Percentiles rank a stretch among this genome's conserved stretches.
Evolutionary conservation across 1,140 invertebrate genomes (phyloP).

Genomic region (Hyles vespertilio): DNA sequence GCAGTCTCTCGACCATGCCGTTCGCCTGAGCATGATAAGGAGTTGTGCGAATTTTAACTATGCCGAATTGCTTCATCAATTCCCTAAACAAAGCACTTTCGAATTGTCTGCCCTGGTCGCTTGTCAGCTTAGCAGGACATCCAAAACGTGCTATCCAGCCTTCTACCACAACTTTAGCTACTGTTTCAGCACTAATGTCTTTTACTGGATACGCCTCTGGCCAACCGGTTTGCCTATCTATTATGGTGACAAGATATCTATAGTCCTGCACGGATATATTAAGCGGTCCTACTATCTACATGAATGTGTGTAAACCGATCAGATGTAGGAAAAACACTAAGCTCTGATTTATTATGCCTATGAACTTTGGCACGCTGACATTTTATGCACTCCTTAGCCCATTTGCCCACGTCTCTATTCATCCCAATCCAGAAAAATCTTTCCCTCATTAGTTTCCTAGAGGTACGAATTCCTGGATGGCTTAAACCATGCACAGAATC

Average conservation of each 20-base stretch:
- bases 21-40: slow-evolving; percentile 10
- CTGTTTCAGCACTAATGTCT: slow-evolving; percentile 46
- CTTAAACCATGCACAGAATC: slow-evolving; percentile 16
- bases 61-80: background rate
- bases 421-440: slow-evolving; percentile 19
- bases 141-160: slow-evolving; percentile 44
- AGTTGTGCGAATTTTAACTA: slow-evolving; percentile 2
- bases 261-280: slow-evolving; percentile 37
- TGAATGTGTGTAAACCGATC: slow-evolving; percentile 66
- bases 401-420: slow-evolving; percentile 46
- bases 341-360: slow-evolving; percentile 16
- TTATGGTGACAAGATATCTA: slow-evolving; percentile 58
- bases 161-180: slow-evolving; percentile 23
- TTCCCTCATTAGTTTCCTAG: slow-evolving; percentile 14
- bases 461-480: slow-evolving; percentile 18
- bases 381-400: slow-evolving; percentile 32
- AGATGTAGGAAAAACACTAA: slow-evolving; percentile 21
- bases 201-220: slow-evolving; percentile 60
- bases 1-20: slow-evolving; percentile 2
- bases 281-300: slow-evolving; percentile 52
- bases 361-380: slow-evolving; percentile 32
- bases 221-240: slow-evolving; percentile 70
- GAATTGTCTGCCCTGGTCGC: slow-evolving; percentile 7
- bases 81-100: slow-evolving; percentile 3
- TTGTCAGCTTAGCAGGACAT: slow-evolving; percentile 13